A percentile compares a stretch with the other conserved stretches of the same genome.
Conservation (phyloP, 1,140 invertebrate species). For the Penaeus chinensis region DNA sequence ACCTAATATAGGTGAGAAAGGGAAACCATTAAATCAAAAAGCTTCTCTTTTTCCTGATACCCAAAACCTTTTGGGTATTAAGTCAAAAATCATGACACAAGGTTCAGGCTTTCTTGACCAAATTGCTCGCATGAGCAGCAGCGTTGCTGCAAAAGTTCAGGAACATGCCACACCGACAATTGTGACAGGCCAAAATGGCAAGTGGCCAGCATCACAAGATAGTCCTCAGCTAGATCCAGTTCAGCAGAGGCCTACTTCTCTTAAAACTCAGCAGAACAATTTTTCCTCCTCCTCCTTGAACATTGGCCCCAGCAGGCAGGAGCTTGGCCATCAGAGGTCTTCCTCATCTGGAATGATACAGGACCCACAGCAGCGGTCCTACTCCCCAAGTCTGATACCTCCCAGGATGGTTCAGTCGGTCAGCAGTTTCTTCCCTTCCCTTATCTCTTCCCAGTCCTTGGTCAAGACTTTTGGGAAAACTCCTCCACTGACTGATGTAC, state of each 20-base stretch:
- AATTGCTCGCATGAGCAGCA: constrained; percentile 34
- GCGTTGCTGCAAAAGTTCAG: constrained; percentile 38
- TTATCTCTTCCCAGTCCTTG: constrained; percentile 20
- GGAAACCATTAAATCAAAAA: not conserved
- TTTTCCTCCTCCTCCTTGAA: not conserved
- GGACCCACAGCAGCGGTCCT: constrained; percentile 1
- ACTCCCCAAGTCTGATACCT: not conserved
- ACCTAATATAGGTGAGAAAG: constrained; percentile 28
- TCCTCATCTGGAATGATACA: constrained; percentile 28
- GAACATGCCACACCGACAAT: constrained; percentile 37
- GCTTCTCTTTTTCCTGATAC: constrained; percentile 5
- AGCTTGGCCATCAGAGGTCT: constrained; percentile 33
- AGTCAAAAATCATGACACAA: constrained; percentile 4
- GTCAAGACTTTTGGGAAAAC: constrained; percentile 30
- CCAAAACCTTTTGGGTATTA: constrained; percentile 36
- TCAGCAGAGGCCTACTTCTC: too few relatives aligned
- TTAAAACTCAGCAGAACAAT: too few relatives aligned
- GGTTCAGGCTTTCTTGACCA: constrained; percentile 36
- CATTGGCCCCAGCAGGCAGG: not conserved
- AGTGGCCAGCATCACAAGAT: too few relatives aligned
- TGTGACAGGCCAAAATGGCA: constrained; percentile 20
- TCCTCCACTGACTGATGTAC: constrained; percentile 16
- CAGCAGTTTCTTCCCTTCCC: constrained; percentile 19
- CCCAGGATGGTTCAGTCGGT: constrained; percentile 46
- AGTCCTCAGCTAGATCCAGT: too few relatives aligned